Percentiles rank a stretch among this genome's conserved stretches.
phyloP scores from a whole-genome alignment of 2,113 vertebrate species.

The Ornithorhynchus anatinus region DNA sequence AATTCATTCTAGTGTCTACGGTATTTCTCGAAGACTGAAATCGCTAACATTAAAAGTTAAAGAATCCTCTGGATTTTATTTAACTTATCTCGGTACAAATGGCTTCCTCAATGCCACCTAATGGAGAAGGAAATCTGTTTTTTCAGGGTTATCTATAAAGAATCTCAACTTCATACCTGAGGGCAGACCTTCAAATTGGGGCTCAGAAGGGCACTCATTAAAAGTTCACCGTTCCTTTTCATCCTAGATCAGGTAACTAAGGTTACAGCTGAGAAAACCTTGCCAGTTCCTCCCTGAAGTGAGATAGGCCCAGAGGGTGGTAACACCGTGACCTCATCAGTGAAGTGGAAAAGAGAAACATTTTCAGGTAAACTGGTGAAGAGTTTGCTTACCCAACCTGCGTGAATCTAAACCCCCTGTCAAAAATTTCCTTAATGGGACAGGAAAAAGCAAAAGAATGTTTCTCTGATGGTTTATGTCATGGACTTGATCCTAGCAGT shows the following conservation, averaged over 20 bases:
- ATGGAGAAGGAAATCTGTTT: constrained; percentile 25
- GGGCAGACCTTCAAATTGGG: constrained; percentile 62
- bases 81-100: no score
- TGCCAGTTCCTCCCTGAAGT: constrained; percentile 30
- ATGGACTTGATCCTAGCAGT: not conserved
- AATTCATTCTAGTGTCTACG: no score
- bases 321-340: constrained; percentile 37
- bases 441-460: not conserved
- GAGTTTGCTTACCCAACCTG: not conserved
- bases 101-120: constrained; percentile 4
- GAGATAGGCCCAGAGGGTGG: constrained; percentile 49
- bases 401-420: not conserved
- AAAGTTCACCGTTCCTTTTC: constrained; percentile 78
- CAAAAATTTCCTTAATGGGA: not conserved
- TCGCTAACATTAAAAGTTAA: no score
- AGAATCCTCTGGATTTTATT: no score
- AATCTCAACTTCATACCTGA: constrained; percentile 58
- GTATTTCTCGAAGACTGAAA: no score
- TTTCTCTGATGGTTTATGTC: constrained; percentile 2
- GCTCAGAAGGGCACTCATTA: constrained; percentile 76
- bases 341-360: constrained; percentile 5
- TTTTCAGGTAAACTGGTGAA: constrained; percentile 11
- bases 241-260: constrained; percentile 79
- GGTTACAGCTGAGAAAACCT: constrained; percentile 40
- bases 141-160: constrained; percentile 31